Base-by-base conservation (phyloP, 1,140 invertebrate genomes). In the Euwallacea fornicatus region DNA sequence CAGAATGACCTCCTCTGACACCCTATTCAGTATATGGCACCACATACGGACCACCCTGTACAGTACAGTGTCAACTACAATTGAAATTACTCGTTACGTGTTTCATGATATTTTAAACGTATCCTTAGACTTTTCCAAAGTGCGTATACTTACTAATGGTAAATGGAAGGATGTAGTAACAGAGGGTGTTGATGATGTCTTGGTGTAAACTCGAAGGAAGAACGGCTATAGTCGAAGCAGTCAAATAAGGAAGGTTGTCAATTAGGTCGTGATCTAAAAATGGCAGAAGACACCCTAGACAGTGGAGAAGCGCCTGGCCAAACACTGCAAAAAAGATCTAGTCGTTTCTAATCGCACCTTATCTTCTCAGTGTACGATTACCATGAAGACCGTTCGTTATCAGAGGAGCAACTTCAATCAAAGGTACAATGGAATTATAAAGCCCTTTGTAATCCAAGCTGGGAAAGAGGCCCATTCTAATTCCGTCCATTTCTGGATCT, bases 181-280 rank as follows among this genome's bases (percentile, higher is more conserved):
- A 98, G 10, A 99, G 87, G 66, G 96, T 87, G 81, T 98, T 95
- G 42, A 99, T 89, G 71, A 98, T 94, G 76, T 98, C 94, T 82
- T 96, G 95, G 82, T 99, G 96, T 42, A 99, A 84, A 61, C 91
- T 89, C 54, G 87, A 86, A 4, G 97, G 97, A 76, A 99, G 88
- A 46, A 96, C 91, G 56, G 95, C 93, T 75, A 99, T 91, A 73
- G 95, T 92, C 73, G 95, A 95, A 65, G 97, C 96, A 59, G 96
- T 91, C 72, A 98, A 85, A 80, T 97, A 97, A 16, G 98, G 95
- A 74, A 99, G 84, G 77, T 93, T 94, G 84, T 99, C 96, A 75
- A 99, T 93, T 75, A 96, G 86, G 81, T 98, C 96, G 79, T 96
- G 91, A 80, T 99, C 97, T 74, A 99, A 83, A 82, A 99, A 99